Evolutionary conservation across 1,140 invertebrate genomes (phyloP), one percentile per base, ranked within the genome.

Genomic region (Fopius arisanus): DNA sequence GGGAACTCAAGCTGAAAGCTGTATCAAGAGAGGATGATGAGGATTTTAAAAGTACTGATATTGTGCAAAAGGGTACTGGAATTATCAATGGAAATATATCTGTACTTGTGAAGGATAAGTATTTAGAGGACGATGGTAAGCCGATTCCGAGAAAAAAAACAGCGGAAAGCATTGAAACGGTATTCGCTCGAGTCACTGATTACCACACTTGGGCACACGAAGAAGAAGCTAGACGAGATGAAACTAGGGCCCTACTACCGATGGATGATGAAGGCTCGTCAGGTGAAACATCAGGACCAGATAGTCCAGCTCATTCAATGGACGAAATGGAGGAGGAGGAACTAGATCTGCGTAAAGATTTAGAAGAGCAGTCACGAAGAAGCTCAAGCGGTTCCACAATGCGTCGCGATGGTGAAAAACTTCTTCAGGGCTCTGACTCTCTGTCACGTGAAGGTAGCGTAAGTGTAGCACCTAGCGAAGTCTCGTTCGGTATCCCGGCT

Each of bases 251-350:
- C 1, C 41, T 77, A 78, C 86, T 81, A 80, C 83, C 72, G 14
- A 80, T 73, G 80, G 88, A 89, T 33, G 86, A 65, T 33, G 62
- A 88, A 70, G 83, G 82, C 28, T 94, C 94, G 14, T 96, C 95
- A 0, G 94, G 95, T 26, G 94, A 94, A 79, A 96, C 95, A 7
- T 95, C 94, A 9, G 95, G 95, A 0, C 95, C 95, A 0, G 95
- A 96, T 78, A 95, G 93, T 83, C 94, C 95, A 1, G 90, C 91
- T 23, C 90, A 92, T 59, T 94, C 93, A 78, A 90, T 90, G 74
- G 93, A 94, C 75, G 93, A 94, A 78, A 19, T 77, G 68, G 81
- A 84, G 16, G 79, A 85, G 67, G 79, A 82, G 19, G 80, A 84
- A 21, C 72, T 84, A 40, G 80, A 86, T 19, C 65, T 84, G 21